Conservation (phyloP, 1,140 invertebrate species). For the Drosophila bocqueti region DNA sequence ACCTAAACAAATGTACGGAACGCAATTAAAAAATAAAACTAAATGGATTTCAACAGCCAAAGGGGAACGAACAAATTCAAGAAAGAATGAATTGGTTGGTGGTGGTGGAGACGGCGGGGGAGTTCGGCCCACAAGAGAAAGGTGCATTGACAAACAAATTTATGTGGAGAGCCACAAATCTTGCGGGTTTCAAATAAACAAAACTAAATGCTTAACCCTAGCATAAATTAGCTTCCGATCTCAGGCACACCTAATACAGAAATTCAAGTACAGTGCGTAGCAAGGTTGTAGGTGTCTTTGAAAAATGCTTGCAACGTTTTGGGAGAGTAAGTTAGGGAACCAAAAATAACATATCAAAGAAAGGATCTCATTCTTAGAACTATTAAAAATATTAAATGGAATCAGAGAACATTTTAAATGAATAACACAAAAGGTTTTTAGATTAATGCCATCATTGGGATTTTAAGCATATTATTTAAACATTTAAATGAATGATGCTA, state of each 20-base stretch:
- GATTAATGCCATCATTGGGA: not conserved
- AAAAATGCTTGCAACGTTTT: too few species aligned
- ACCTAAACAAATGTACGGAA: slow-evolving; percentile 52
- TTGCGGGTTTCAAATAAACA: slow-evolving; percentile 72
- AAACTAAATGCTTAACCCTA: slow-evolving; percentile 62
- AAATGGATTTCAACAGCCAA: slow-evolving; percentile 49
- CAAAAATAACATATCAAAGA: not conserved
- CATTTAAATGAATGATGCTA: too few species aligned
- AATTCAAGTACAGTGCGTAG: slow-evolving; percentile 18
- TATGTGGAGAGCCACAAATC: slow-evolving; percentile 74
- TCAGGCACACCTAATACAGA: slow-evolving; percentile 3
- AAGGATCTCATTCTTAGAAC: not conserved
- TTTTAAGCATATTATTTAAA: too few species aligned
- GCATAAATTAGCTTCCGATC: slow-evolving; percentile 80
- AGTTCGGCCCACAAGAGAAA: slow-evolving; percentile 12
- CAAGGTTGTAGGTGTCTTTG: not conserved
- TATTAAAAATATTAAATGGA: not conserved
- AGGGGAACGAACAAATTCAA: not conserved
- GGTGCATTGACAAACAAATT: slow-evolving; percentile 77
- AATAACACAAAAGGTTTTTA: not conserved
- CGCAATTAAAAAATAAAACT: slow-evolving; percentile 54
- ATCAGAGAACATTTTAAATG: not conserved
- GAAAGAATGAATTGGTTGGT: not conserved
- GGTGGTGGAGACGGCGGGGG: not conserved
- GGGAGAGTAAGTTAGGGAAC: not conserved